Evolutionary conservation across 1,140 invertebrate species (phyloP), one percentile per base, ranked within the genome.

Genomic region (Diorhabda carinulata): DNA sequence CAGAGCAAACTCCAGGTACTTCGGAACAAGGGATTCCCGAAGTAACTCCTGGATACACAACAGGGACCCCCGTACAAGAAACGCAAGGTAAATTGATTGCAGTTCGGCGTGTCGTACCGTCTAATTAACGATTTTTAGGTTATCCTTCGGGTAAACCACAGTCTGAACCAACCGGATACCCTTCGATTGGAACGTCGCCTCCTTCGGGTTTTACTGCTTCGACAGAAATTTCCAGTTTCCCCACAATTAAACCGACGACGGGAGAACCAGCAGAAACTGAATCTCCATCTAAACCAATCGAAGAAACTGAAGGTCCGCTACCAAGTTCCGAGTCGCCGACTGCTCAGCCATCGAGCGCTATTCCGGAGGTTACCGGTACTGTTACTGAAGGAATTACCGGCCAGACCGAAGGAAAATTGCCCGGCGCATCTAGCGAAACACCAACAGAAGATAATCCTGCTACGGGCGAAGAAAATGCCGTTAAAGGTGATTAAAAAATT

Each of bases 131-230:
- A 44, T 61, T 64, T 58, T 61, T 57, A 25, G 65, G 68, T 3
- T 70, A 67, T 63, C 71, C 68, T 4, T 56, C n/a, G 25, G 43
- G n/a, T 42, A 47, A 40, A 60, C 7, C 64, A 3, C 47, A 52
- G n/a, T 8, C 47, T 2, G 47, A n/a, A 52, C 60, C 41, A 3
- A 42, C 67, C 2, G 7, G 42, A 41, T 40, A 72, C 40, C 41
- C 73, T 56, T 10, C 70, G 3, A 65, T 61, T 56, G 42, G 52
- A 66, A 65, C 64, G 25, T 57, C n/a, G 42, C n/a, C 57, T 10
- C 58, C 60, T 3, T 70, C 74, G 7, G 71, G 71, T 25, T 66
- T 76, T 7, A 58, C 72, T 43, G 57, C 62, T 4, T 69, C 70
- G 56, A 72, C 70, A 43, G 52, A 9, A 64, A 62, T 58, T 57